Evolutionary conservation across 1,140 invertebrate species (phyloP).

Genomic region (Tachypleus tridentatus): DNA sequence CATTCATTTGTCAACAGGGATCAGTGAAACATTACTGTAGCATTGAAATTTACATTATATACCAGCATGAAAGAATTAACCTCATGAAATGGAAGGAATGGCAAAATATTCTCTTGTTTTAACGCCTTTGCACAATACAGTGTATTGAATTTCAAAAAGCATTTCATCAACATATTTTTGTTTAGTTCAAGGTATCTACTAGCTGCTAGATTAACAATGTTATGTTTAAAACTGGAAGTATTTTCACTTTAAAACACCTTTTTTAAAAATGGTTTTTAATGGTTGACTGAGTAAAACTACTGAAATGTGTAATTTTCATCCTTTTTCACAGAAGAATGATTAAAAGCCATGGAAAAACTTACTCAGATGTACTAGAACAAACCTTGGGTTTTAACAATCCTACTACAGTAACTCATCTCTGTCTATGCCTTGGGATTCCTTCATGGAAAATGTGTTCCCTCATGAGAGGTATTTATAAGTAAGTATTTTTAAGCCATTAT

Average conservation of each 20-base stretch:
- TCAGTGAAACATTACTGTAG: no score
- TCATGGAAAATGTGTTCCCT: conserved; percentile 52
- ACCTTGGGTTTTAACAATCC: conserved; percentile 80
- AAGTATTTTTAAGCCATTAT: conserved; percentile 25
- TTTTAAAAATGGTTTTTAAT: background rate
- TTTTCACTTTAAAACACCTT: background rate
- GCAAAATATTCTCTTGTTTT: no score
- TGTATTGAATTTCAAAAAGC: no score
- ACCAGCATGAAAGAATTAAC: no score
- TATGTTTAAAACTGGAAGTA: no score
- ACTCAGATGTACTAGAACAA: conserved; percentile 69
- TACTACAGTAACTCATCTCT: conserved; percentile 66
- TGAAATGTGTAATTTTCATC: conserved; percentile 1
- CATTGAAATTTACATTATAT: no score
- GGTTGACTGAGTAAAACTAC: background rate
- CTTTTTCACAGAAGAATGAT: conserved; percentile 26
- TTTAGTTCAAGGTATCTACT: no score
- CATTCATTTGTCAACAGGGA: no score
- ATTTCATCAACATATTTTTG: no score
- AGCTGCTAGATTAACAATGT: no score
- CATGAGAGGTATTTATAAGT: conserved; percentile 56
- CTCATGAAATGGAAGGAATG: no score
- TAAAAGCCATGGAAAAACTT: conserved; percentile 43
- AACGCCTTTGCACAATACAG: no score
- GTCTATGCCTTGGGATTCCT: conserved; percentile 54